Evolutionary conservation across 1,140 invertebrate genomes (phyloP).

Genomic region (Macrobrachium rosenbergii): DNA sequence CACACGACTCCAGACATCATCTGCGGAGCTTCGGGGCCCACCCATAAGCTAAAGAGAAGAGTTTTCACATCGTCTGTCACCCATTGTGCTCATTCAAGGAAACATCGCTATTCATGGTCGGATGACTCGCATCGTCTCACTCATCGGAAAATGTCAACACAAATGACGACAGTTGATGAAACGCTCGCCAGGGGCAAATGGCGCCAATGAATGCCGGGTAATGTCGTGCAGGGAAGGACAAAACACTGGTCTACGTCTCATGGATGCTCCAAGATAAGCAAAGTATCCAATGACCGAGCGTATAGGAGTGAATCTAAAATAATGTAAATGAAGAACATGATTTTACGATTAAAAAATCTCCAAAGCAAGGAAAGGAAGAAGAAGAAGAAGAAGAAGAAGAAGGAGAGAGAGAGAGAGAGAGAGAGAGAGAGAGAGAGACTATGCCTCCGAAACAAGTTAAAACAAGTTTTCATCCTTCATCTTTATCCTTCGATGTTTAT

Average conservation of each 20-base stretch:
- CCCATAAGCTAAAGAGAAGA: constrained; percentile 28
- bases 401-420: too few relatives aligned
- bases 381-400: too few relatives aligned
- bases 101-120: neutral
- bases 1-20: constrained; percentile 49
- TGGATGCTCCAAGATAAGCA: too few relatives aligned
- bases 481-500: too few relatives aligned
- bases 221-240: neutral
- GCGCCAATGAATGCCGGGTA: neutral
- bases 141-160: constrained; percentile 52
- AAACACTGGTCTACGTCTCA: neutral
- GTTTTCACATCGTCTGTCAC: neutral
- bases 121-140: neutral
- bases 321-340: too few relatives aligned
- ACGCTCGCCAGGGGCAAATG: constrained; percentile 6
- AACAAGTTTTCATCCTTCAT: too few relatives aligned
- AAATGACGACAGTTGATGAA: constrained; percentile 35
- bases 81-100: neutral
- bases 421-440: too few relatives aligned
- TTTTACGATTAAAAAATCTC: too few relatives aligned
- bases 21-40: constrained; percentile 14
- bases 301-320: too few relatives aligned
- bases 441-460: too few relatives aligned
- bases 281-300: too few relatives aligned
- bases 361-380: too few relatives aligned